Evolutionary conservation across 2,797 vertebrate genomes (phyloP), one percentile per base, ranked within the genome.

Genomic region (Philypnodon macrostomus): DNA sequence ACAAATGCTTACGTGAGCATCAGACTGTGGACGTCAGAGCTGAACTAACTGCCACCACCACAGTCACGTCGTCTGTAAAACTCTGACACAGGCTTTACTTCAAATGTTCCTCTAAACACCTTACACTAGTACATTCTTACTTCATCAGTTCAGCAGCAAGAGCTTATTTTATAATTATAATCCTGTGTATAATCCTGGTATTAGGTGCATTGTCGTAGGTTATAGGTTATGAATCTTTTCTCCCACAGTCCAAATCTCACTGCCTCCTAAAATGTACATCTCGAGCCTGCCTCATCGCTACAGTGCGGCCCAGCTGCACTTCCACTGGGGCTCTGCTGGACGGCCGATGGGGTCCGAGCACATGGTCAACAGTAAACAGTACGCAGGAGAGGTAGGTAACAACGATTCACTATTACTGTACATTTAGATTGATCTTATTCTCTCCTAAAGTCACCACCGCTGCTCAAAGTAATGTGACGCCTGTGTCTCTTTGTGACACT

Each of bases 281-380:
- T 86, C 86, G 32, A 86, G 90, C 59, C 88, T 96, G 16, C 88
- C 77, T 0, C 84, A 91, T 47, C 89, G 62, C n/a, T 98, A 94
- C 84, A 87, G 88, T 0, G 96, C 94, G 0, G 85, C 88, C 12
- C 92, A 96, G 8, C 93, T 99, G 15, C 97, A 98, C 60, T 83
- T 99, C 9, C 97, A 98, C 84, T 98, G 97, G 97, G 96, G 96
- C 12, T 91, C 91, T 53, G 48, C 54, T 6, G 74, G 59, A n/a
- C 79, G 57, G 44, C 90, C 88, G 0, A 51, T 73, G 0, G 96
- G 97, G 45, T 98, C 97, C 0, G 96, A 99, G 35, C 97, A 99
- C 78, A 91, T 77, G 0, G 35, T 99, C 18, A 77, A 89, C 0
- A 92, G 91, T 37, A 91, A 86, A 53, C 93, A 91, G 70, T 95